Evolutionary conservation across 2,113 vertebrate species (phyloP).

Genomic region (Cyprinus carpio): DNA sequence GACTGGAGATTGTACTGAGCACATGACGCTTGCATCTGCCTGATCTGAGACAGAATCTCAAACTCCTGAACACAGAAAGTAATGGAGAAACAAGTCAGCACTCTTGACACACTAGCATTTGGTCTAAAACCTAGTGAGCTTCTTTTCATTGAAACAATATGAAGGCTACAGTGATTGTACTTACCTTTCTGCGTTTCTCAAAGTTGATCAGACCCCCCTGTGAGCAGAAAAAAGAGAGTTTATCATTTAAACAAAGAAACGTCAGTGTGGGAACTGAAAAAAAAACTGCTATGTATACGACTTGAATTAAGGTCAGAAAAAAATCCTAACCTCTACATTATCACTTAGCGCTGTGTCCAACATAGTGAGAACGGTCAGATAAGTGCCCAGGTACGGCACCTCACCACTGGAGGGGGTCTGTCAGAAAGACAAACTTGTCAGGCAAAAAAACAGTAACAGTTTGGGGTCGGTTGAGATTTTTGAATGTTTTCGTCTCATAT

Average conservation of each 20-base stretch:
- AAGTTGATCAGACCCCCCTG: conserved; percentile 88
- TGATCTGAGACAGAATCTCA: conserved; percentile 83
- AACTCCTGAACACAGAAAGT: conserved; percentile 76
- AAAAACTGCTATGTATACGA: background rate
- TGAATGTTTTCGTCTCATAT: background rate
- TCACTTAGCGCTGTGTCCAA: conserved; percentile 86
- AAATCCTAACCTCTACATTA: conserved; percentile 76
- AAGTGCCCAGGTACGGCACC: conserved; percentile 88
- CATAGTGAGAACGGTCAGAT: conserved; percentile 88
- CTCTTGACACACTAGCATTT: background rate
- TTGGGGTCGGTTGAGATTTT: background rate
- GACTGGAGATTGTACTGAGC: conserved; percentile 72
- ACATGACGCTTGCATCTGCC: conserved; percentile 82
- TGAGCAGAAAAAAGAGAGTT: conserved; percentile 39
- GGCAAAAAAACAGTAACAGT: background rate
- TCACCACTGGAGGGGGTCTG: conserved; percentile 72
- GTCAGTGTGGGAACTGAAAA: background rate
- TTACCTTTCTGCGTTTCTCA: conserved; percentile 87
- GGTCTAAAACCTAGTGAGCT: background rate
- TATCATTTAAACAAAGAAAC: background rate
- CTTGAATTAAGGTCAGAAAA: background rate
- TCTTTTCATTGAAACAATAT: background rate
- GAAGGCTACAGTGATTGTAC: conserved; percentile 42
- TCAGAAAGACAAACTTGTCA: background rate
- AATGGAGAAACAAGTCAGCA: background rate